Conservation (phyloP, 2,797 vertebrate genomes). For the Cuculus canorus region DNA sequence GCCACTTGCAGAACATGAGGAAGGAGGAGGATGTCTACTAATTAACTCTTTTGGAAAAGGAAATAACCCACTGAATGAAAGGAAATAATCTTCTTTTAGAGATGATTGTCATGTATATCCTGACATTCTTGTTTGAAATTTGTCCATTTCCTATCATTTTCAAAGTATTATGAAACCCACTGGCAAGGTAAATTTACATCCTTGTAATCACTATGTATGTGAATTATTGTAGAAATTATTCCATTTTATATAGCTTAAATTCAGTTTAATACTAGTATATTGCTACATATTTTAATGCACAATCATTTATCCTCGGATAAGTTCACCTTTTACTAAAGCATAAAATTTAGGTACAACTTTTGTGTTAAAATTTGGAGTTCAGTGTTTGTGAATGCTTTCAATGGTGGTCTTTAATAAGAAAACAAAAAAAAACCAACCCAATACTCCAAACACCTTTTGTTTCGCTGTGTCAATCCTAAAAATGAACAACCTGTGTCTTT, state of each 20-base stretch:
- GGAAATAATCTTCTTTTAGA: background rate
- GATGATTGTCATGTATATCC: background rate
- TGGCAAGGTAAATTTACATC: background rate
- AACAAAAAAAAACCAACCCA: background rate
- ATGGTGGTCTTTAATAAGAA: background rate
- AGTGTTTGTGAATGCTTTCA: background rate
- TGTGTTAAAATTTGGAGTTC: background rate
- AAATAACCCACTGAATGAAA: background rate
- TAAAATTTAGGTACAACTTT: background rate
- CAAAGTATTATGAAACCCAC: background rate
- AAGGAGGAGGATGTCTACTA: background rate
- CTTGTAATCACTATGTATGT: background rate
- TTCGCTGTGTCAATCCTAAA: background rate
- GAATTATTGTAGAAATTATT: background rate
- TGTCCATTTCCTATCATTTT: background rate
- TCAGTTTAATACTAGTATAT: background rate
- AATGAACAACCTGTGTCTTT: background rate
- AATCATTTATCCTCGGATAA: background rate
- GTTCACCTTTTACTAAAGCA: background rate
- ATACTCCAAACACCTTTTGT: background rate
- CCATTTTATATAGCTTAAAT: rapidly evolving
- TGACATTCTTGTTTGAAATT: background rate
- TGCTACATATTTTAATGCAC: background rate
- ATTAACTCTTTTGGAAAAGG: background rate
- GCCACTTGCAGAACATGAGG: background rate